These are phyloP conservation scores for Sesamia nonagrioides DNA, from an alignment of 1,140 invertebrate genomes.

Conservation along the genomic window DNA sequence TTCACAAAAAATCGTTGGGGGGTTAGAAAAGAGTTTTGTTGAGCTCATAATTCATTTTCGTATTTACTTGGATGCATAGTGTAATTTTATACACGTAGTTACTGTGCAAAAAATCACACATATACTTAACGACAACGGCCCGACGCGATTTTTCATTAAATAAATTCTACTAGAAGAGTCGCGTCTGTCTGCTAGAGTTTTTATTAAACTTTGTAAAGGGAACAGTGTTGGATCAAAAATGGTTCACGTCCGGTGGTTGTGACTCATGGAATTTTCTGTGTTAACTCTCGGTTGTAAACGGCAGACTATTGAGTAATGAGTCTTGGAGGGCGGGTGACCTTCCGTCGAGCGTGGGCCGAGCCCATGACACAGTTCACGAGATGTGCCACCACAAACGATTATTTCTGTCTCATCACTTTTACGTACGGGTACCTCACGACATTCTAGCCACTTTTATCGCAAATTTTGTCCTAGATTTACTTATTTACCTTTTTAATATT, in stretches of 20 bases:
- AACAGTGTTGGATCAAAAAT: slow-evolving; percentile 12
- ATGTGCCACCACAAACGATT: slow-evolving; percentile 73
- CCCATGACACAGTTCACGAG: slow-evolving; percentile 84
- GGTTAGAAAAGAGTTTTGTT: slow-evolving; percentile 64
- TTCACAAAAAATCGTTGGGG: slow-evolving; percentile 65
- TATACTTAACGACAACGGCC: not conserved
- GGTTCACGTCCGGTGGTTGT: slow-evolving; percentile 3
- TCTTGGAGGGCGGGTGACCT: slow-evolving; percentile 75
- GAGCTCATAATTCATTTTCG: slow-evolving; percentile 59
- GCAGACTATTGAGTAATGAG: slow-evolving; percentile 62
- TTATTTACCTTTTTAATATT: too few relatives aligned
- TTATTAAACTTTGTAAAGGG: not conserved
- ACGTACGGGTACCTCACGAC: slow-evolving; percentile 48
- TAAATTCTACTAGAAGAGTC: too few relatives aligned
- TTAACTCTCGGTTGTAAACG: slow-evolving; percentile 47
- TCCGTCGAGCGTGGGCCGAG: slow-evolving; percentile 79
- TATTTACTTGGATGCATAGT: slow-evolving; percentile 46
- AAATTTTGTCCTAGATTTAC: too few relatives aligned
- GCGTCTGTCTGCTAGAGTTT: too few relatives aligned
- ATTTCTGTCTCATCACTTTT: slow-evolving; percentile 75
- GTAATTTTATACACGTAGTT: slow-evolving; percentile 40
- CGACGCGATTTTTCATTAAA: too few relatives aligned
- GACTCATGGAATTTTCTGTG: slow-evolving; percentile 49
- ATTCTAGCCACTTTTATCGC: slow-evolving; percentile 19
- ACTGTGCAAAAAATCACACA: not conserved